Evolutionary conservation across 2,113 vertebrate genomes (phyloP), one percentile per base, ranked within the genome.

Genomic region (Sialia sialis): DNA sequence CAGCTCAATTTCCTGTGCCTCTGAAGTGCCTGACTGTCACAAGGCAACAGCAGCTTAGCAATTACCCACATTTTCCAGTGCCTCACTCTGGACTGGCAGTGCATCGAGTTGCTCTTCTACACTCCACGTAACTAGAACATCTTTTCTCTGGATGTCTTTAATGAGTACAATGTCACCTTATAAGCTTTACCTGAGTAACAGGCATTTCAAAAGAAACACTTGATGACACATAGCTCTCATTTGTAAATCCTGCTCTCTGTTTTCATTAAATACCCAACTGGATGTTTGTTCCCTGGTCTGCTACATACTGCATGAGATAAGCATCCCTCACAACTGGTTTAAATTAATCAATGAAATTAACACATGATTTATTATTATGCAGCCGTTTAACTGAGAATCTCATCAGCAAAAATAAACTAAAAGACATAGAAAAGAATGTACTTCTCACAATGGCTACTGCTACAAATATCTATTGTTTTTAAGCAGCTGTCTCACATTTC

Each of bases 1-100:
- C 72, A 76, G 62, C 54, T 88, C 38, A 75, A 41, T 95, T 94
- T 91, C 74, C 63, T 48, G 29, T 62, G 72, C 64, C 51, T 36
- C 55, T 55, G 78, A 68, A 83, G 48, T 62, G 55, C 54, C 55
- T 55, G 39, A 54, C 39, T 94, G 84, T 63, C 79, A 76, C n/a
- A 89, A 74, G 78, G 77, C 38, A 90, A 44, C 41, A 93, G 89
- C 68, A 94, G n/a, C 70, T 63, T 90, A 87, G 89, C 84, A 89
- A 89, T 92, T 83, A 59, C 36, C 16, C 66, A 70, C 67, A n/a
- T 63, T 80, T 95, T 74, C 82, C 73, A 56, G 26, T 66, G 34
- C 63, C 60, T 91, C 22, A 5, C 48, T 66, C 38, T 20, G 73
- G 60, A 30, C 44, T 73, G 60, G 56, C 10, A 87, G 52, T 25